Conservation (phyloP, 1,140 invertebrate genomes). For the Ceratosolen solmsi region DNA sequence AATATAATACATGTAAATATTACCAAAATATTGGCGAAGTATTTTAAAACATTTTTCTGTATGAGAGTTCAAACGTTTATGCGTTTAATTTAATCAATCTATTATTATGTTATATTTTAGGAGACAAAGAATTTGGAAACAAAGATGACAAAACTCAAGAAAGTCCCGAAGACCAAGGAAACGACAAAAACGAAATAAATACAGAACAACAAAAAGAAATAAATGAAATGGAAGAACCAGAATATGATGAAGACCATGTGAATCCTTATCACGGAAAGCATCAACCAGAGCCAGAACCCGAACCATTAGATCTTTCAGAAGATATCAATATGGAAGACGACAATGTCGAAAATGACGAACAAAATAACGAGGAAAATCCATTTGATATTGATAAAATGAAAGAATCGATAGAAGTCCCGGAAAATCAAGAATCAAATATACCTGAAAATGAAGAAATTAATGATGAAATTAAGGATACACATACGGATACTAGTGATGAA, state of each 20-base stretch:
- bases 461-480: slow-evolving; percentile 57
- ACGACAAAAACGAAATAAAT: slow-evolving; percentile 62
- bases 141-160: slow-evolving; percentile 56
- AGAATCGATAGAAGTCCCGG: slow-evolving; percentile 57
- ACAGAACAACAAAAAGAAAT: slow-evolving; percentile 79
- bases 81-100: too few species aligned
- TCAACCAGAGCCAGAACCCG: slow-evolving; percentile 83
- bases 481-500: slow-evolving; percentile 62
- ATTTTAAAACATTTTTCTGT: too few species aligned
- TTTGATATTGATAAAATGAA: slow-evolving; percentile 89
- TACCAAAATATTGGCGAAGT: too few species aligned
- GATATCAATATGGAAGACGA: slow-evolving; percentile 87
- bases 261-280: slow-evolving; percentile 90
- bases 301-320: slow-evolving; percentile 90
- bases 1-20: too few species aligned
- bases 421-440: slow-evolving; percentile 19
- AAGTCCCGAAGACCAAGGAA: slow-evolving; percentile 65
- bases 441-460: slow-evolving; percentile 58
- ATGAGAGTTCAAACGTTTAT: too few species aligned
- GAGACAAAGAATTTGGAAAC: slow-evolving; percentile 46
- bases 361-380: slow-evolving; percentile 80
- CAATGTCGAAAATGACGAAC: slow-evolving; percentile 76
- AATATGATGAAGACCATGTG: slow-evolving; percentile 86
- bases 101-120: too few species aligned
- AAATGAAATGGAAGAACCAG: slow-evolving; percentile 85